Evolutionary conservation across 1,140 invertebrate genomes (phyloP).

Genomic region (Lordiphosa mommai): DNA sequence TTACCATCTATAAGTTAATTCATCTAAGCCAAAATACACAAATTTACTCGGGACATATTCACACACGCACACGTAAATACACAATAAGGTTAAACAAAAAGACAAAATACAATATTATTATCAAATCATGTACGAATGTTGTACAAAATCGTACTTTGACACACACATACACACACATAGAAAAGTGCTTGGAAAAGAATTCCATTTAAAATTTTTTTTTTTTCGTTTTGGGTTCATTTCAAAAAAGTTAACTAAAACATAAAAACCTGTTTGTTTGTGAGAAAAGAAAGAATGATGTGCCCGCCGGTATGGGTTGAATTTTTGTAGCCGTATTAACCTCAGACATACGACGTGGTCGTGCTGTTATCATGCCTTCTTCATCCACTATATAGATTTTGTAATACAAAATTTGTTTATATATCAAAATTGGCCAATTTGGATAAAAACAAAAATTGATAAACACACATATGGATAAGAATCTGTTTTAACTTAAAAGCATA

Average conservation of each 20-base stretch:
- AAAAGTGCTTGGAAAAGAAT: not conserved
- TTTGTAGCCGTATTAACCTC: constrained; percentile 91
- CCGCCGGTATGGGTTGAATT: constrained; percentile 96
- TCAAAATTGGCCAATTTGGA: constrained; percentile 56
- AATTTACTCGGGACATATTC: constrained; percentile 16
- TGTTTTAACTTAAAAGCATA: constrained; percentile 8
- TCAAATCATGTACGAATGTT: constrained; percentile 14
- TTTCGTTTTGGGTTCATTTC: not conserved
- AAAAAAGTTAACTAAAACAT: constrained; percentile 53
- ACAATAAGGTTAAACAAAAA: constrained; percentile 40
- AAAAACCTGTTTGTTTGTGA: constrained; percentile 93
- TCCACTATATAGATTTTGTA: constrained; percentile 77
- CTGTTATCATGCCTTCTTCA: constrained; percentile 85
- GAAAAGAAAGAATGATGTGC: constrained; percentile 97
- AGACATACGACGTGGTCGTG: constrained; percentile 93
- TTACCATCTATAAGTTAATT: constrained; percentile 12
- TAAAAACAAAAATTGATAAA: constrained; percentile 58
- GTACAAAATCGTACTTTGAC: constrained; percentile 16
- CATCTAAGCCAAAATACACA: constrained; percentile 24
- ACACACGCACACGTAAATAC: too few relatives aligned
- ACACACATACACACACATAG: constrained; percentile 23
- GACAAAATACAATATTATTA: constrained; percentile 36
- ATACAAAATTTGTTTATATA: constrained; percentile 62
- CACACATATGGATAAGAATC: constrained; percentile 31
- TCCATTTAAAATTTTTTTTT: not conserved